Conservation (phyloP, 2,113 vertebrate genomes). For the Bubo blakistoni region DNA sequence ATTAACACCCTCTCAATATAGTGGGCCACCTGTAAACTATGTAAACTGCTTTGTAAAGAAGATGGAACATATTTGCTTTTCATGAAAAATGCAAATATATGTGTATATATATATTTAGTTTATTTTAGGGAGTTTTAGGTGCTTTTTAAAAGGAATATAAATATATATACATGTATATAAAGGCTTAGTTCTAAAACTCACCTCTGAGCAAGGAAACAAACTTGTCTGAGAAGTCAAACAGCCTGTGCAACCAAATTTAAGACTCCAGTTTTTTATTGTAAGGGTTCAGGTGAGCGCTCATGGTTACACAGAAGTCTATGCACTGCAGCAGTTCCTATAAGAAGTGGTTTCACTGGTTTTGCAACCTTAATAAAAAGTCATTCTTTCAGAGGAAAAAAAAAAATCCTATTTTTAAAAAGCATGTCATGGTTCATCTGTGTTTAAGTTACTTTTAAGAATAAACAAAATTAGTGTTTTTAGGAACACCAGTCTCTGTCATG, state of each 20-base stretch:
- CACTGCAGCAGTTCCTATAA: neutral
- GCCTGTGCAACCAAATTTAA: slow-evolving; percentile 25
- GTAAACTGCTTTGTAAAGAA: neutral
- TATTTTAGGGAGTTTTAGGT: neutral
- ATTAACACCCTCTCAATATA: neutral
- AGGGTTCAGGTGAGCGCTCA: neutral
- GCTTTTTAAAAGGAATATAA: neutral
- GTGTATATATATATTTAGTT: too few relatives aligned
- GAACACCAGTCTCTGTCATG: neutral
- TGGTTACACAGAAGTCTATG: neutral
- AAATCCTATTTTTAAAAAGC: neutral
- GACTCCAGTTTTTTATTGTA: neutral
- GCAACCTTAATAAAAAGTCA: slow-evolving; percentile 1
- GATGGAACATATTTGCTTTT: neutral
- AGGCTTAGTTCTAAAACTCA: neutral
- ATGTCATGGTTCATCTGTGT: neutral
- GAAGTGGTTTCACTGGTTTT: slow-evolving; percentile 29
- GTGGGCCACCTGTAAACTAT: neutral
- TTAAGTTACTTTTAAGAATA: neutral
- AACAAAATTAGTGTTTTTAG: neutral
- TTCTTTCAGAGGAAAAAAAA: neutral
- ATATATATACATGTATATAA: neutral
- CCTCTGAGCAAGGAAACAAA: slow-evolving; percentile 5
- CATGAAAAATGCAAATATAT: neutral
- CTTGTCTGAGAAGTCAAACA: slow-evolving; percentile 1